Percentiles rank a stretch among this genome's conserved stretches.
Evolutionary conservation across 2,888 invertebrate species (phyloP).

Genomic region (Sicus ferrugineus): DNA sequence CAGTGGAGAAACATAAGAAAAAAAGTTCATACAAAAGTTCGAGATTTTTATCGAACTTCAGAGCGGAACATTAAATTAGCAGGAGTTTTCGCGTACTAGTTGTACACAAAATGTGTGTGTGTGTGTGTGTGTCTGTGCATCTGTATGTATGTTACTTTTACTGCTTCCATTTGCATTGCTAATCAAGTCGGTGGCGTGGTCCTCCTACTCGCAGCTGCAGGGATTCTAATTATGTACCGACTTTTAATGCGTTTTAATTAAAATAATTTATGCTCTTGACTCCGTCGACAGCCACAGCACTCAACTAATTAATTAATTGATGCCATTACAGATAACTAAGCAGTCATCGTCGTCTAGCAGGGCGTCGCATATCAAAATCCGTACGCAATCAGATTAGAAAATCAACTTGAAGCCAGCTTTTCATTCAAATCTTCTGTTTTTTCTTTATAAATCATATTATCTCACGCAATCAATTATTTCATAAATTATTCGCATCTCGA

Average conservation of each 20-base stretch:
- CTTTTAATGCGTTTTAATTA: slow-evolving; percentile 4
- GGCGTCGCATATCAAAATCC: no score
- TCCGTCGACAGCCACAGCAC: neutral
- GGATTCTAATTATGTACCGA: neutral
- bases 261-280: slow-evolving; percentile 3
- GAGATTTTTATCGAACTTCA: neutral
- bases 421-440: no score
- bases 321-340: no score
- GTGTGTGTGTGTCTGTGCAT: neutral
- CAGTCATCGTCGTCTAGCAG: no score
- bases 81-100: neutral
- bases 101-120: neutral
- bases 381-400: no score
- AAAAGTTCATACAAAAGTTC: no score
- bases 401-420: no score
- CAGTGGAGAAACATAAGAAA: no score
- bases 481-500: no score
- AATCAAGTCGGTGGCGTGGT: no score
- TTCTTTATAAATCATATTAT: no score
- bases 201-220: neutral
- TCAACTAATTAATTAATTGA: neutral
- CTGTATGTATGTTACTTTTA: neutral
- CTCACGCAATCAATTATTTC: no score
- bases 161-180: slow-evolving; percentile 12
- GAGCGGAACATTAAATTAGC: neutral